Evolutionary conservation across 2,888 invertebrate genomes (phyloP).

Genomic region (Drosophila engyochracea): DNA sequence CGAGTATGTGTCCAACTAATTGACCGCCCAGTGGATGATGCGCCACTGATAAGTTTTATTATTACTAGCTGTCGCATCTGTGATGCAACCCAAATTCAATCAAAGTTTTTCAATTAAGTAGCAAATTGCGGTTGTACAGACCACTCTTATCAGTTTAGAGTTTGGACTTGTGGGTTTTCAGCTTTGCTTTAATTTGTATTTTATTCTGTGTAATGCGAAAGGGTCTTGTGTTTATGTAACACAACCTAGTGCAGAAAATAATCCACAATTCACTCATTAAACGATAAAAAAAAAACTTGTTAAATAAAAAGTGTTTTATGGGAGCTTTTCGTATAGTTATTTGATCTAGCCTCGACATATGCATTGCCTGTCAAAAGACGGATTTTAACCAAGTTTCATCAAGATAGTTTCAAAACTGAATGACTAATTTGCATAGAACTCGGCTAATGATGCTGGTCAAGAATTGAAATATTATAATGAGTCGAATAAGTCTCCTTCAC

Average conservation of each 20-base stretch:
- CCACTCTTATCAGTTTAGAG: background rate
- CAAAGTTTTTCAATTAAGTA: slow-evolving; percentile 69
- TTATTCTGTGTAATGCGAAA: background rate
- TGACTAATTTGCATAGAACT: background rate
- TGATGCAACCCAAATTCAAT: slow-evolving; percentile 49
- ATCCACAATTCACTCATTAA: background rate
- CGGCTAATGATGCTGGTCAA: background rate
- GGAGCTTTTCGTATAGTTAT: background rate
- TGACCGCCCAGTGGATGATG: slow-evolving; percentile 21
- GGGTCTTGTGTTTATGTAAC: background rate
- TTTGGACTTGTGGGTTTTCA: background rate
- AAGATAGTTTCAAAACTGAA: background rate
- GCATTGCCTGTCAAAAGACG: background rate
- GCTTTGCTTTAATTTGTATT: background rate
- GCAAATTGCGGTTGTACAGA: slow-evolving; percentile 3
- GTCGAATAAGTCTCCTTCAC: too few species aligned
- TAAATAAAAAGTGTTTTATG: background rate
- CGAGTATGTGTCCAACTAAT: slow-evolving; percentile 37
- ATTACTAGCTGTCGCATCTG: slow-evolving; percentile 36
- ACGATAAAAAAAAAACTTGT: background rate
- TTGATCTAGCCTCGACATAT: background rate
- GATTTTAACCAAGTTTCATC: background rate
- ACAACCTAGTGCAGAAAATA: background rate
- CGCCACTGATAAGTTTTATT: slow-evolving; percentile 23
- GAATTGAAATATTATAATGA: background rate